These are phyloP conservation scores for Pseudochaenichthys georgianus DNA, from an alignment of 2,797 vertebrate genomes.

Conservation along the genomic window DNA sequence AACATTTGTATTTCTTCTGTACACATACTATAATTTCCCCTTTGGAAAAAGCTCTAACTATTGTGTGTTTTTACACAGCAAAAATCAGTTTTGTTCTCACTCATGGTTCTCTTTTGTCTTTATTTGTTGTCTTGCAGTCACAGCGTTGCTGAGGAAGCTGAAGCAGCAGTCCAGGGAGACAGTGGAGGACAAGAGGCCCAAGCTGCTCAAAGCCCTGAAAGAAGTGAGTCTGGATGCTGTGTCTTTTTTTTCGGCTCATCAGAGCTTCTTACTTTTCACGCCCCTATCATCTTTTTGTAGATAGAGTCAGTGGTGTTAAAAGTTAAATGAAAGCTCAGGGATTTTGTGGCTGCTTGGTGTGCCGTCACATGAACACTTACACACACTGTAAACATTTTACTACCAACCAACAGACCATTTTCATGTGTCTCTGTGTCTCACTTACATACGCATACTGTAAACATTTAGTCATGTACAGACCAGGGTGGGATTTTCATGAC, in stretches of 20 bases:
- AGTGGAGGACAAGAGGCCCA: constrained; percentile 98
- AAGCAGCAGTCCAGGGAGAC: constrained; percentile 98
- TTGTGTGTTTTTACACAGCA: background rate
- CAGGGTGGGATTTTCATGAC: too few relatives aligned
- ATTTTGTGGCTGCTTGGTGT: constrained; percentile 3
- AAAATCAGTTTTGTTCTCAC: constrained; percentile 25
- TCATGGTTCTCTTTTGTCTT: constrained; percentile 2
- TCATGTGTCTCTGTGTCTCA: constrained; percentile 14
- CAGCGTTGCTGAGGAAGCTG: constrained; percentile 94
- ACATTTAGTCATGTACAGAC: background rate
- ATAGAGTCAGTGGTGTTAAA: background rate
- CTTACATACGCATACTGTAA: background rate
- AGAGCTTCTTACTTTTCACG: background rate
- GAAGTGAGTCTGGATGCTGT: constrained; percentile 54
- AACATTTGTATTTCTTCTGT: background rate
- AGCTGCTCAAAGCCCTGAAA: constrained; percentile 94
- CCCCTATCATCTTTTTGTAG: background rate
- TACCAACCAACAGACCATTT: background rate
- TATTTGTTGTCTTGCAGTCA: constrained; percentile 62
- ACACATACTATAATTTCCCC: background rate
- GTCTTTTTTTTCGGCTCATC: background rate
- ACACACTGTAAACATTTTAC: constrained; percentile 1
- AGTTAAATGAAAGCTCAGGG: constrained; percentile 24
- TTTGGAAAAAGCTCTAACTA: constrained; percentile 1
- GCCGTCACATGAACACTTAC: background rate